Conservation (phyloP, 2,797 vertebrate genomes). For the Microctenopoma stevenorrisi region DNA sequence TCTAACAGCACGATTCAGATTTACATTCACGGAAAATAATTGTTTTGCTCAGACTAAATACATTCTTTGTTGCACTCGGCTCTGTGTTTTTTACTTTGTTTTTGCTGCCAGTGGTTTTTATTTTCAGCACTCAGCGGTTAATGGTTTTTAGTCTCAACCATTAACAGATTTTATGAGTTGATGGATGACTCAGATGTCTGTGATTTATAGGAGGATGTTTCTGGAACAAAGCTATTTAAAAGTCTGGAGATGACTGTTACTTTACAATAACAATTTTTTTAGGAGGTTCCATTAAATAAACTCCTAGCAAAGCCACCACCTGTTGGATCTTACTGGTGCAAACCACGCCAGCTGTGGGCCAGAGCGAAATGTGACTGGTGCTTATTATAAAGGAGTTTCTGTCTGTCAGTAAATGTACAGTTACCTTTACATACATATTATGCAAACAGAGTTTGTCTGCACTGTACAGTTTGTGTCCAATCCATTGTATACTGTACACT, state of each 20-base stretch:
- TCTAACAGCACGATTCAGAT: neutral
- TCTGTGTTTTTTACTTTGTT: neutral
- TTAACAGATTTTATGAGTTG: neutral
- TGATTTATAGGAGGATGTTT: neutral
- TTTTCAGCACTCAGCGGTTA: neutral
- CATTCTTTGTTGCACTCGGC: neutral
- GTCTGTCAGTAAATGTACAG: conserved; percentile 83
- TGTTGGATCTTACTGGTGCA: conserved; percentile 61
- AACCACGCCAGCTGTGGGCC: conserved; percentile 43
- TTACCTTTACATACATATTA: conserved; percentile 91
- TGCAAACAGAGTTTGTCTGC: conserved; percentile 92
- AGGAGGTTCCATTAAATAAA: neutral
- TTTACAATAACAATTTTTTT: neutral
- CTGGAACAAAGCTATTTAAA: neutral
- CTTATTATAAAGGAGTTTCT: conserved; percentile 54
- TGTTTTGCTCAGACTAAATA: neutral
- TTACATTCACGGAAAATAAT: no score
- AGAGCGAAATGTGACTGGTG: conserved; percentile 40
- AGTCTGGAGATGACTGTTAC: neutral
- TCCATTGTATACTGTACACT: conserved; percentile 87
- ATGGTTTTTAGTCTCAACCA: neutral
- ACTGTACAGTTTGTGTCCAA: conserved; percentile 93
- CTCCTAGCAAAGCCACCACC: neutral
- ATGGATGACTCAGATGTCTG: neutral
- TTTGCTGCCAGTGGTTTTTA: no score